Evolutionary conservation across 64 coral and sea anemone species (phyloP), one percentile per base, ranked within the genome.

Genomic region (Pachyseris speciosa): DNA sequence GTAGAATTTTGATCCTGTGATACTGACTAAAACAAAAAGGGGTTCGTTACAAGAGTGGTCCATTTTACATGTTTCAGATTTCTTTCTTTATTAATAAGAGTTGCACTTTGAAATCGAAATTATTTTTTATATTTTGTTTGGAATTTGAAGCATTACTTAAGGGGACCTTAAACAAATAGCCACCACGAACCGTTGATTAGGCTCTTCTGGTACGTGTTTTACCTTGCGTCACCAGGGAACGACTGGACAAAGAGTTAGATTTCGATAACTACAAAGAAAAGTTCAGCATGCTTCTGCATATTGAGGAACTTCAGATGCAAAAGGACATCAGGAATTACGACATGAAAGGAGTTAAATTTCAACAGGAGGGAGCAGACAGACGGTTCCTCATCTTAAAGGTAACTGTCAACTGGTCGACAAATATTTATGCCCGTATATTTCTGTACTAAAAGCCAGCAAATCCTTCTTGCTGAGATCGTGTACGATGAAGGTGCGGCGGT

Each of bases 241-340:
- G 76, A 47, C 17, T 92, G 72, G 31, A 78, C 37, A 67, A 67
- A 36, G 40, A 49, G 15, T 36, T 92, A 41, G 67, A 41, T 31
- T 92, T 92, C 58, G 70, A 60, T 47, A 86, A 38, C 10, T 86
- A 91, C n/a, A 52, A 57, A 43, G 87, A 90, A 30, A 90, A 86
- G 32, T 91, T 95, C 60, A 79, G 60, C 3, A 79, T 45, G 52
- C 93, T 95, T 38, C 88, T 95, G 20, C 88, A 95, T 71, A 76
- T 91, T 3, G 93, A 95, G 40, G 93, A 95, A 61, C 64, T 78
- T 38, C 93, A 95, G 68, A 95, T 95, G 93, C 78, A 95, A 61
- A 89, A 55, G 41, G 93, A 95, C 44, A 95, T 95, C 51, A 69
- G 78, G 19, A 95, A 86, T 41, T 95, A 95, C 11, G 78, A 90